phyloP scores from a whole-genome alignment of 2,113 vertebrate species.

The Apodemus sylvaticus region DNA sequence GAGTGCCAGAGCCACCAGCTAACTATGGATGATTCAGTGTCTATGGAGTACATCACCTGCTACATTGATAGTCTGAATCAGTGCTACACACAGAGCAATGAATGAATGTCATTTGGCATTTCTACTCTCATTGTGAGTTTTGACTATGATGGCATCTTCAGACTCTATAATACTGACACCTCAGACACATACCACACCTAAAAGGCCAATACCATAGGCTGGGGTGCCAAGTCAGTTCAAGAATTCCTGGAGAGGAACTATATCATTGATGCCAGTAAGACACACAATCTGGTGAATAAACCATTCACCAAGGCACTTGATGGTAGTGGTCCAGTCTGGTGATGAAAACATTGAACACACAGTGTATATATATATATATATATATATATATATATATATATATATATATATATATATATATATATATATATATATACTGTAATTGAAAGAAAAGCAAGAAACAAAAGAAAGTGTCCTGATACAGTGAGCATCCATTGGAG shows the following conservation, averaged over 20 bases:
- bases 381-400: too few relatives aligned
- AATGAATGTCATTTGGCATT: slow-evolving; percentile 91
- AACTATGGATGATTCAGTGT: slow-evolving; percentile 91
- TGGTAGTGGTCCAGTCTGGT: slow-evolving; percentile 89
- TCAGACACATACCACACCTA: slow-evolving; percentile 92
- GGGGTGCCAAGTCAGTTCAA: slow-evolving; percentile 90
- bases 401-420: too few relatives aligned
- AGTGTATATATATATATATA: too few relatives aligned
- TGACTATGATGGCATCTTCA: slow-evolving; percentile 90
- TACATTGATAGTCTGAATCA: slow-evolving; percentile 92
- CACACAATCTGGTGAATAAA: slow-evolving; percentile 88
- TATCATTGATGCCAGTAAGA: slow-evolving; percentile 90
- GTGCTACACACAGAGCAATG: slow-evolving; percentile 93
- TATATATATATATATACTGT: too few relatives aligned
- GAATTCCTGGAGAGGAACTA: slow-evolving; percentile 93
- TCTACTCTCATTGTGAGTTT: slow-evolving; percentile 93
- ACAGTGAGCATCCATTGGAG: background rate
- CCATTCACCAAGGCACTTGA: slow-evolving; percentile 90
- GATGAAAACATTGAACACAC: slow-evolving; percentile 81
- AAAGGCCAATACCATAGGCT: slow-evolving; percentile 93
- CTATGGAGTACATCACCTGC: slow-evolving; percentile 92
- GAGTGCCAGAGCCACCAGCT: slow-evolving; percentile 93
- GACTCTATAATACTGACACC: slow-evolving; percentile 92
- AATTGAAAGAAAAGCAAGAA: background rate
- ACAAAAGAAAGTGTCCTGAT: background rate